A percentile compares a stretch with the other conserved stretches of the same genome.
These are phyloP conservation scores for Melanotus villosus DNA, from an alignment of 2,888 invertebrate genomes.

Conservation along the genomic window DNA sequence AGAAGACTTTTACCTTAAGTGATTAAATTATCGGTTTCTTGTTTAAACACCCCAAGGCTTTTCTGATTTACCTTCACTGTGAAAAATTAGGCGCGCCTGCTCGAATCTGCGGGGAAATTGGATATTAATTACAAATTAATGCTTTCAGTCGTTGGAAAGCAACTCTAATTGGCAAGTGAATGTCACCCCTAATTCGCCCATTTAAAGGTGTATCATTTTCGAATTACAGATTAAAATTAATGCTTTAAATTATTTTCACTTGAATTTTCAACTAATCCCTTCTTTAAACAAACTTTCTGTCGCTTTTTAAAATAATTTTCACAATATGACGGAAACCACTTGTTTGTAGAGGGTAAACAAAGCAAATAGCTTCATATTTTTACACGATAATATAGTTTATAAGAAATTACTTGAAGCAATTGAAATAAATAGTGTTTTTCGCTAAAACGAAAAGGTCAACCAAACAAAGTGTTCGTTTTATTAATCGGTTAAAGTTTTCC, in stretches of 20 bases:
- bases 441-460: constrained; percentile 30
- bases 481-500: constrained; percentile 27
- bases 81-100: constrained; percentile 11
- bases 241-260: neutral
- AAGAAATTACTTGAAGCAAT: constrained; percentile 8
- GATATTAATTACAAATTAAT: constrained; percentile 27
- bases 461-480: constrained; percentile 24
- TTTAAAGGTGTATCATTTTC: neutral
- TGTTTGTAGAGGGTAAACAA: too few species aligned
- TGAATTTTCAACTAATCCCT: too few species aligned
- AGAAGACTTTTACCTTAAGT: constrained; percentile 11
- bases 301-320: too few species aligned
- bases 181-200: neutral
- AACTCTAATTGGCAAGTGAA: constrained; percentile 12
- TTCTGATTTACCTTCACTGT: constrained; percentile 7
- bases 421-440: constrained; percentile 23
- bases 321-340: too few species aligned
- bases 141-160: constrained; percentile 8
- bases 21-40: constrained; percentile 19
- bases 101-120: constrained; percentile 3
- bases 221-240: neutral
- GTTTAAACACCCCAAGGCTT: constrained; percentile 4
- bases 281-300: too few species aligned
- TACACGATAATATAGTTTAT: constrained; percentile 1
- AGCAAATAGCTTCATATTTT: neutral